These are phyloP conservation scores for Alloplasta piceator DNA, from an alignment of 2,888 invertebrate genomes.

Conservation along the genomic window DNA sequence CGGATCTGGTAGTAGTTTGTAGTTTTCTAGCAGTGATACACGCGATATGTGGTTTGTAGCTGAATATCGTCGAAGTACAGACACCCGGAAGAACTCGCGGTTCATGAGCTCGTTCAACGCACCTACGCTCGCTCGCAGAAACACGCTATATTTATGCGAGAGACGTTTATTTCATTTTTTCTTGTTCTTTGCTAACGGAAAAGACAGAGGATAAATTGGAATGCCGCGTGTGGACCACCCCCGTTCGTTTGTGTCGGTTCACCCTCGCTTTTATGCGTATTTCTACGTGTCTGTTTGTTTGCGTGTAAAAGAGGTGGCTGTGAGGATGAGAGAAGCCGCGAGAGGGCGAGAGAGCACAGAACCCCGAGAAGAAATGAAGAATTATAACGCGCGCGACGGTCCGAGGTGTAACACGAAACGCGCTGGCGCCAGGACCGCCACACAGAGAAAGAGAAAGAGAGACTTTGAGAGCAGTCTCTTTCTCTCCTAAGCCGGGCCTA, in stretches of 20 bases:
- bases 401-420: constrained; percentile 80
- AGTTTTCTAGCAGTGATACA: background rate
- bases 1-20: background rate
- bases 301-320: constrained; percentile 26
- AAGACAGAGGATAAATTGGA: constrained; percentile 57
- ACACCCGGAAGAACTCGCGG: constrained; percentile 41
- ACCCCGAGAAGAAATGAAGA: constrained; percentile 69
- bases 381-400: constrained; percentile 71
- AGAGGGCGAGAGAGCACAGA: constrained; percentile 53
- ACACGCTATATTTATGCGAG: background rate
- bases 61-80: too few species aligned
- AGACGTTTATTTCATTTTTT: background rate
- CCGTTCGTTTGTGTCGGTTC: background rate
- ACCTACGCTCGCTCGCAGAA: constrained; percentile 26
- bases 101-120: constrained; percentile 17
- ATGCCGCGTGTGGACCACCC: constrained; percentile 41
- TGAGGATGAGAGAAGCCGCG: constrained; percentile 17
- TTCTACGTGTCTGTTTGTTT: constrained; percentile 6
- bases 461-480: constrained; percentile 13
- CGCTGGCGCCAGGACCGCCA: constrained; percentile 77
- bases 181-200: constrained; percentile 6
- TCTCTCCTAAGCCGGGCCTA: constrained; percentile 75
- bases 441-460: constrained; percentile 22
- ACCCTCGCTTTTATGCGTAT: background rate
- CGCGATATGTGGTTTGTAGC: too few species aligned